phyloP scores from a whole-genome alignment of 2,113 vertebrate genomes.

The Nasalis larvatus region DNA sequence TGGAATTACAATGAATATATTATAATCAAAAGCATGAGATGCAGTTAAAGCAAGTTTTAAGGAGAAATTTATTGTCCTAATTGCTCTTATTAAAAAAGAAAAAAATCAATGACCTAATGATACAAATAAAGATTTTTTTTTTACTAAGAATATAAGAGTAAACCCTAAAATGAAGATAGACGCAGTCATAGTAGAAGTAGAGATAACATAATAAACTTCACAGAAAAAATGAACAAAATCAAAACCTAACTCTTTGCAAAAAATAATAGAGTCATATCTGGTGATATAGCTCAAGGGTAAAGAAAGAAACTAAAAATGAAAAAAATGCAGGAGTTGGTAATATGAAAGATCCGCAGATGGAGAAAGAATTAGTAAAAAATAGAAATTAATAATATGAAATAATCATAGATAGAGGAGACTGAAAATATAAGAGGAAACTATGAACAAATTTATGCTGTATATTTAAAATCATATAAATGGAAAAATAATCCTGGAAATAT shows the following conservation, averaged over 20 bases:
- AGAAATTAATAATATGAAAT: too few relatives aligned
- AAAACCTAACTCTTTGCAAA: not conserved
- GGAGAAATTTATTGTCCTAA: conserved; percentile 23
- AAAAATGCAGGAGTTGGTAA: not conserved
- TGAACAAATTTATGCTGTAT: not conserved
- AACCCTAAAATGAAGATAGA: not conserved
- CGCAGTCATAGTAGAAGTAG: not conserved
- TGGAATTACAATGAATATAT: not conserved
- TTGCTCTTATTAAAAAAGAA: not conserved
- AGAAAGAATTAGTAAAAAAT: not conserved
- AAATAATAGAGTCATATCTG: not conserved
- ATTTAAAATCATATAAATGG: not conserved
- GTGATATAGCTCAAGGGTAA: not conserved
- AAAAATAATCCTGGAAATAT: not conserved
- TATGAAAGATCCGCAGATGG: not conserved
- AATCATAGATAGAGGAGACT: not conserved
- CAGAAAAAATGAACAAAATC: not conserved
- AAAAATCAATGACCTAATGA: not conserved
- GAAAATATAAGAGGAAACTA: not conserved
- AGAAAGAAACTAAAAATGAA: not conserved
- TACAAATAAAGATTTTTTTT: not conserved
- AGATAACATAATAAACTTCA: not conserved
- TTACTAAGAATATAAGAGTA: not conserved
- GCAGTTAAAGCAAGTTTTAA: conserved; percentile 19
- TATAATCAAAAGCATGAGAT: not conserved